Evolutionary conservation across 1,140 invertebrate genomes (phyloP), one percentile per base, ranked within the genome.

Genomic region (Nymphalis io): DNA sequence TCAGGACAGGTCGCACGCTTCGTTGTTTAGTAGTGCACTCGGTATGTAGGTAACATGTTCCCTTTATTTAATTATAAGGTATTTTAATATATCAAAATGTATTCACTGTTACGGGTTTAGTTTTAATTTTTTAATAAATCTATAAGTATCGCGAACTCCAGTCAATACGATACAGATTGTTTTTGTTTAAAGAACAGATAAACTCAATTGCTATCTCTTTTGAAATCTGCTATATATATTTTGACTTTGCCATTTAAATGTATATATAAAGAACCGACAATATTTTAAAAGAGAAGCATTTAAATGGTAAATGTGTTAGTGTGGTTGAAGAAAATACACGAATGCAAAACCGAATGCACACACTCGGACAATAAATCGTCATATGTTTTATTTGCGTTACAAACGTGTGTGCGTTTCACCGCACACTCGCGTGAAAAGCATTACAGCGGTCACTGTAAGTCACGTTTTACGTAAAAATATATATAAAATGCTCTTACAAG

Each of bases 401-500:
- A 11, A 0, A 21, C 20, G 8, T 51, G 46, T 51, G 46, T 20
- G 18, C 12, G 12, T 15, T n/a, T 0, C 40, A 3, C 11, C 46
- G 10, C 46, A 51, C 46, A 51, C 46, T 21, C 42, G 27, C 27
- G 20, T 51, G 18, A 51, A 20, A 51, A 20, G 2, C 6, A 20
- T 51, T 51, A 51, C 46, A 51, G 46, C 46, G 46, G 46, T 20
- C 46, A 51, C 18, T 11, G 46, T n/a, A 11, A 51, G 46, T 18
- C 16, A 51, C 46, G 46, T 51, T 51, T 46, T 51, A 51, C 46
- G 16, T 51, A 20, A 51, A 51, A 11, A 16, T 20, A 15, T 44
- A 13, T 44, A 15, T 51, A 11, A 51, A 33, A 33, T 33, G 27
- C 27, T 33, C 10, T 33, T 33, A 33, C 1, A 33, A 33, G 27